Evolutionary conservation across 2,888 invertebrate species (phyloP), one percentile per base, ranked within the genome.

Genomic region (Drosophila anomalata): DNA sequence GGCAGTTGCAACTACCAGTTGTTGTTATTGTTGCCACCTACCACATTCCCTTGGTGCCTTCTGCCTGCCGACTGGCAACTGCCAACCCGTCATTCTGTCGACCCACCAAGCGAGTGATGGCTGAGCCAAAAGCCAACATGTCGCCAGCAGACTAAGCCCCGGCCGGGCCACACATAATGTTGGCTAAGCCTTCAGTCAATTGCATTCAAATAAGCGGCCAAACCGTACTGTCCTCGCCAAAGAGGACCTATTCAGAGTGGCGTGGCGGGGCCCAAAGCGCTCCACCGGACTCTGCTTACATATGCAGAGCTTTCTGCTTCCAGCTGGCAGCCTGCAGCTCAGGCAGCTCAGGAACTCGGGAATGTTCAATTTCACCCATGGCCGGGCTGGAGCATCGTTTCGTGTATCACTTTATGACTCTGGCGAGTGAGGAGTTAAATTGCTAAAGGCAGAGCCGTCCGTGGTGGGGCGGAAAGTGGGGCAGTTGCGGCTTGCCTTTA

Each of bases 131-230:
- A 79, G 81, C 83, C 88, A 78, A 73, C 84, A 84, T 83, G 86
- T 83, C 87, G 80, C 81, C 88, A 79, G 41, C 83, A 88, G 72
- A 78, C 76, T 83, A 79, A 82, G 82, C 75, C 71, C 41, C 1
- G 41, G 41, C 58, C 71, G 60, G 79, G 79, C 77, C 79, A 66
- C 82, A 81, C 76, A 87, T 73, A 73, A 59, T 74, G 76, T 70
- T 52, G 68, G 73, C 75, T 85, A 72, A 82, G 75, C 82, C 86
- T 70, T 81, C 82, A 82, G 87, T 82, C 82, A 83, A 83, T 83
- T 83, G 82, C 82, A 83, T 83, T 87, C 85, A 81, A 87, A 87
- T 82, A 82, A 84, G 79, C 82, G 82, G 46, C 54, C 62, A 47
- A 62, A 20, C 41, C 41, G 41, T 20, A 20, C n/a, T 36, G 36